Conservation (phyloP, 1,140 invertebrate species). For the Akabosia matsudoensis region DNA sequence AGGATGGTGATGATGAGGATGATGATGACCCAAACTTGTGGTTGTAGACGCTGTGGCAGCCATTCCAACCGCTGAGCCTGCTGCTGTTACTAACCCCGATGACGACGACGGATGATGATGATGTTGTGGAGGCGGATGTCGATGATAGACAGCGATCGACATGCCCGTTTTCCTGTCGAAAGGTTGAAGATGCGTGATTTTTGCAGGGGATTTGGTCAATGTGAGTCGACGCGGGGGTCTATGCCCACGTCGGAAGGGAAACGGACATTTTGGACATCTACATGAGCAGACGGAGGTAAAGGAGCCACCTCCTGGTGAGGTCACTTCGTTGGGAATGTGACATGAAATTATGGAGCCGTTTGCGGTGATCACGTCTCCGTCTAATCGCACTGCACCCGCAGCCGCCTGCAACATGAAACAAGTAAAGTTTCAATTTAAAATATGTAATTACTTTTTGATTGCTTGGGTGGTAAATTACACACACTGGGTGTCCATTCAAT, state of each 20-base stretch:
- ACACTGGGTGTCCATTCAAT: too few relatives aligned
- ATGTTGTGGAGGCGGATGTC: slow-evolving; percentile 31
- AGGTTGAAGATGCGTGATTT: slow-evolving; percentile 68
- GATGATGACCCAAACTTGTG: slow-evolving; percentile 18
- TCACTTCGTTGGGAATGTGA: slow-evolving; percentile 47
- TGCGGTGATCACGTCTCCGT: slow-evolving; percentile 64
- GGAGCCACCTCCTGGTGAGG: slow-evolving; percentile 43
- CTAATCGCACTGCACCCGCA: slow-evolving; percentile 60
- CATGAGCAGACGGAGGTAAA: slow-evolving; percentile 49
- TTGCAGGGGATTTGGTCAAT: slow-evolving; percentile 66
- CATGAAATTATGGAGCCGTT: slow-evolving; percentile 54
- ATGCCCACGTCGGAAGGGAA: slow-evolving; percentile 42
- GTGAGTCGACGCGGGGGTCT: slow-evolving; percentile 58
- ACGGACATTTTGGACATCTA: slow-evolving; percentile 49
- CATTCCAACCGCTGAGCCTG: background rate
- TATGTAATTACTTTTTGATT: too few relatives aligned
- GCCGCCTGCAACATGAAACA: slow-evolving; percentile 52
- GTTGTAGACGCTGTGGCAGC: slow-evolving; percentile 26
- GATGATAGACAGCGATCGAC: slow-evolving; percentile 43
- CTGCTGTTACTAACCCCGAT: background rate
- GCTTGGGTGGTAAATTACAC: too few relatives aligned
- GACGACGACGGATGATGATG: slow-evolving; percentile 1
- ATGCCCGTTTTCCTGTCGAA: slow-evolving; percentile 53
- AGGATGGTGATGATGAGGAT: background rate
- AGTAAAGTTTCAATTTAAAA: background rate